These are phyloP conservation scores for Lithobius niger DNA, from an alignment of 1,140 invertebrate species.

Conservation along the genomic window DNA sequence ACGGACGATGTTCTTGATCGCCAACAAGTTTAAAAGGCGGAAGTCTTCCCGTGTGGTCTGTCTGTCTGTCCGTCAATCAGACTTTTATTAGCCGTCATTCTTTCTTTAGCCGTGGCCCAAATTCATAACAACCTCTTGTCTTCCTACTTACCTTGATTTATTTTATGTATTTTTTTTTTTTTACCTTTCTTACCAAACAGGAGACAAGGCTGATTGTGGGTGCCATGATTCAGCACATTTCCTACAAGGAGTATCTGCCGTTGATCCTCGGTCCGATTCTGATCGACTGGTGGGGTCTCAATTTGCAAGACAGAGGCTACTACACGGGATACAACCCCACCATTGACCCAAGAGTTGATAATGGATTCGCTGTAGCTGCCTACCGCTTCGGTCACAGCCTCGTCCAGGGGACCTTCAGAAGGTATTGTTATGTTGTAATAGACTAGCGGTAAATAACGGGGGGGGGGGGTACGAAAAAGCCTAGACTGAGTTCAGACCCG, in stretches of 20 bases:
- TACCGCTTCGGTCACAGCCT: slow-evolving; percentile 38
- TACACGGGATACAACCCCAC: slow-evolving; percentile 32
- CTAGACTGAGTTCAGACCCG: too few relatives aligned
- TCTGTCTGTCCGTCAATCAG: too few relatives aligned
- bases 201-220: slow-evolving; percentile 39
- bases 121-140: too few relatives aligned
- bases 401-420: slow-evolving; percentile 21
- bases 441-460: too few relatives aligned
- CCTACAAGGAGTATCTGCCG: slow-evolving; percentile 31
- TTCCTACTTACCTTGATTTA: too few relatives aligned
- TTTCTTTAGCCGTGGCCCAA: too few relatives aligned
- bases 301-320: slow-evolving; percentile 13
- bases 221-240: slow-evolving; percentile 36
- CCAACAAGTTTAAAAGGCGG: too few relatives aligned
- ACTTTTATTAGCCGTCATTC: too few relatives aligned
- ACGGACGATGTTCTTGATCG: too few relatives aligned
- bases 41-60: too few relatives aligned
- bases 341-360: slow-evolving; percentile 31
- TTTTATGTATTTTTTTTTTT: not conserved
- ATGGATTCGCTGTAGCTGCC: slow-evolving; percentile 36
- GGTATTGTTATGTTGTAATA: not conserved
- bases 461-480: too few relatives aligned
- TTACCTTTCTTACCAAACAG: slow-evolving; percentile 30
- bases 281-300: slow-evolving; percentile 6
- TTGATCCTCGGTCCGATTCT: slow-evolving; percentile 18